Evolutionary conservation across 2,888 invertebrate species (phyloP).

Genomic region (Nomada fabriciana): DNA sequence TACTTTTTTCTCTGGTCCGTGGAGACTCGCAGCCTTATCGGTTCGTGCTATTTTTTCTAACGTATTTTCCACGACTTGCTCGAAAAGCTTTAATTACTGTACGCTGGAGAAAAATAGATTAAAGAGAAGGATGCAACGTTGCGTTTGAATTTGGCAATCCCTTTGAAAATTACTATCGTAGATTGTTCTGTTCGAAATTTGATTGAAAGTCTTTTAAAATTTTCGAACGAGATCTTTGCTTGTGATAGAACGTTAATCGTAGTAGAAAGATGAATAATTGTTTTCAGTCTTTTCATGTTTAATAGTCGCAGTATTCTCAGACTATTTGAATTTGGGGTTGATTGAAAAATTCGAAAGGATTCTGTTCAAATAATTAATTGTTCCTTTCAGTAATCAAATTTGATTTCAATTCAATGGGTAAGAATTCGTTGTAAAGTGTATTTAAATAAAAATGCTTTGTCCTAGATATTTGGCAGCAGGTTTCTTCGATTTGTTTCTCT

Average conservation of each 20-base stretch:
- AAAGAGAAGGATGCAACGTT: neutral
- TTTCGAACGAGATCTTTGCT: neutral
- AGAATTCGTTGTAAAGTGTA: no score
- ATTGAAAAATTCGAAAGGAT: no score
- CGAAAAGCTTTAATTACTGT: constrained; percentile 25
- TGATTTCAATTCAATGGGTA: no score
- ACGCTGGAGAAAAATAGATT: constrained; percentile 14
- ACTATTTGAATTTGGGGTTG: no score
- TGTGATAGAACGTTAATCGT: neutral
- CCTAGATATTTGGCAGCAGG: no score
- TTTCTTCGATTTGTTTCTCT: no score
- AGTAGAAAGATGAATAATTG: no score
- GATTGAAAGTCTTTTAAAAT: neutral
- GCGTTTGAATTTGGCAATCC: neutral
- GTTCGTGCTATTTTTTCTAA: neutral
- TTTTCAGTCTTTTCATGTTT: no score
- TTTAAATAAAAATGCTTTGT: no score
- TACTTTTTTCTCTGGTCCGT: neutral
- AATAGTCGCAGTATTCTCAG: no score
- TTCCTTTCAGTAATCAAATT: no score
- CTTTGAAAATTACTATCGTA: neutral
- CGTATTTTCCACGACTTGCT: neutral
- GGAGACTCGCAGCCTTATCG: constrained; percentile 6
- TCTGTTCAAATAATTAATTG: no score
- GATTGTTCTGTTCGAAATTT: neutral